Percentiles rank a stretch among this genome's conserved stretches.
Evolutionary conservation across 2,888 invertebrate species (phyloP).

Genomic region (Caenorhabditis sp.): DNA sequence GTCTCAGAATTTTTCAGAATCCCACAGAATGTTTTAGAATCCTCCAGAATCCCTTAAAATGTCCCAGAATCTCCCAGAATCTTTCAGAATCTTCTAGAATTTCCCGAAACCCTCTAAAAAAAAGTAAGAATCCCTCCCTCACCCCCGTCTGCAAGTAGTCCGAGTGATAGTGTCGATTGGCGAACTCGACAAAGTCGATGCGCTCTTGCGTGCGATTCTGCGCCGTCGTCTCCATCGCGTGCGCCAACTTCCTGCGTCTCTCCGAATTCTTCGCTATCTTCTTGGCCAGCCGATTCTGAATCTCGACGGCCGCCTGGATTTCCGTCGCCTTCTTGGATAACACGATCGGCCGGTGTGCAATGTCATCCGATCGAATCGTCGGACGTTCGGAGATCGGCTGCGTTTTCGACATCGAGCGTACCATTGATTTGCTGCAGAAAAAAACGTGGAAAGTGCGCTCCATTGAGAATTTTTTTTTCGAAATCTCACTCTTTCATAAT

Average conservation of each 20-base stretch:
- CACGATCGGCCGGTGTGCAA: background rate
- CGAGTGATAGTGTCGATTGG: constrained; percentile 66
- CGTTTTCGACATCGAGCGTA: constrained; percentile 40
- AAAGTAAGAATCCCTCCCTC: too few relatives aligned
- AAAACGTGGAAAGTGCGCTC: background rate
- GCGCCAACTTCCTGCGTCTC: constrained; percentile 5
- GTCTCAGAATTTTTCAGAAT: too few relatives aligned
- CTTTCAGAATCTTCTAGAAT: too few relatives aligned
- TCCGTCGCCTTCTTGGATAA: constrained; percentile 41
- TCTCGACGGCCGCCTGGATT: constrained; percentile 41
- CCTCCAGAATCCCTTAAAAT: too few relatives aligned
- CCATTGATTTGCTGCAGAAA: constrained; percentile 16
- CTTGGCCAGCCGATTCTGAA: constrained; percentile 46
- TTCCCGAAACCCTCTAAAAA: too few relatives aligned
- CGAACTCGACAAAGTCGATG: constrained; percentile 46
- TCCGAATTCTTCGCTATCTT: constrained; percentile 41
- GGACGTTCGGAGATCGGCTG: constrained; percentile 40
- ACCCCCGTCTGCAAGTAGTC: constrained; percentile 58
- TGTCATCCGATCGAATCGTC: background rate
- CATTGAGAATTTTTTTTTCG: background rate
- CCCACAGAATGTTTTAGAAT: too few relatives aligned
- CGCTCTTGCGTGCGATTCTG: constrained; percentile 37
- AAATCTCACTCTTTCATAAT: constrained; percentile 18
- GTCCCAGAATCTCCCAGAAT: background rate
- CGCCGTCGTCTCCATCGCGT: constrained; percentile 47